Evolutionary conservation across 2,888 invertebrate species (phyloP), one percentile per base, ranked within the genome.

Genomic region (Drosophila testacea): DNA sequence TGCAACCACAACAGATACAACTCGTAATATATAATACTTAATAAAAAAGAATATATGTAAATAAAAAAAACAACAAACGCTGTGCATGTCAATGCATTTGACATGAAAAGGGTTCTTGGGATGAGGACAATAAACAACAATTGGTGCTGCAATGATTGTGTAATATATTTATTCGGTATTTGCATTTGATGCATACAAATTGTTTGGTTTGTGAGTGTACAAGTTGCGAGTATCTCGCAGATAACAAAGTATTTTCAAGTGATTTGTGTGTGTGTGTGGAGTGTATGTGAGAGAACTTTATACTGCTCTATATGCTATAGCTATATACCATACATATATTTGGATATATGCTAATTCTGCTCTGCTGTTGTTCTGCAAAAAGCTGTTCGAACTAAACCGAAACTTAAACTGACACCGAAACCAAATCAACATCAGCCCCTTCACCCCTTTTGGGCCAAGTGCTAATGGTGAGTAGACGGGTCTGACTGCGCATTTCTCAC

Each of bases 131-230:
- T 79, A 77, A 81, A 73, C 70, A 79, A 74, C 67, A 74, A 83
- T 81, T 71, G 77, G 62, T 52, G 65, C 61, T 64, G 79, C 70
- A 65, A 79, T 75, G 70, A 81, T 77, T 86, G 79, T 77, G 63
- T 66, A 74, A 67, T 77, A 71, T 67, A 48, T 60, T 56, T 48
- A 46, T 51, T 48, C 56, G 22, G 4, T 60, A 73, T 79, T 86
- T 86, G 72, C 83, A 83, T 77, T 74, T 69, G 75, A 73, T 81
- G 77, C 79, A 74, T 74, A 67, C 77, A 65, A 79, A 83, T 73
- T 68, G 69, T 65, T 61, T 52, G 34, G 48, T 13, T 42, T 34
- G 42, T 47, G 41, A 48, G 32, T 70, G 55, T 32, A 10, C 47
- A 38, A 62, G 39, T 30, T 68, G 59, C 11, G 63, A 47, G 73